Evolutionary conservation across 2,888 invertebrate genomes (phyloP).

Genomic region (Lycocerus yunnanus): DNA sequence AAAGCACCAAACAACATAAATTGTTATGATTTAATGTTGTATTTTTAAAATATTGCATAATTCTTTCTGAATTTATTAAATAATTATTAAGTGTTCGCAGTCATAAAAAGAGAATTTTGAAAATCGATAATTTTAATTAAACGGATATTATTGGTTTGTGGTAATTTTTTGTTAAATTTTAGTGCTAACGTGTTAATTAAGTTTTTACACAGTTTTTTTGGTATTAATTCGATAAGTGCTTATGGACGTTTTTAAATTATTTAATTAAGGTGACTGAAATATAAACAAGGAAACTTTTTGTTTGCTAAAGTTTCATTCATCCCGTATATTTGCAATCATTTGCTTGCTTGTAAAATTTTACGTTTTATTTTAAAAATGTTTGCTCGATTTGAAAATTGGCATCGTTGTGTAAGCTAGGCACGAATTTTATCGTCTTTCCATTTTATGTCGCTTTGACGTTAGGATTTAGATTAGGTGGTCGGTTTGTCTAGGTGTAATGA

Average conservation of each 20-base stretch:
- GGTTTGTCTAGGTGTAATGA: background rate
- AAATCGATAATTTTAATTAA: background rate
- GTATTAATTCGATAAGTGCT: background rate
- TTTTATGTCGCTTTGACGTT: background rate
- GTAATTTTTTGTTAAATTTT: background rate
- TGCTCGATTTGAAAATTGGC: background rate
- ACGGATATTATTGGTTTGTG: background rate
- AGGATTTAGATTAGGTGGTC: background rate
- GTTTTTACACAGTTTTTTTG: background rate
- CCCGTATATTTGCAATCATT: background rate
- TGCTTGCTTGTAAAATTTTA: background rate
- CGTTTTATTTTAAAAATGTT: background rate
- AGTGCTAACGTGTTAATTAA: background rate
- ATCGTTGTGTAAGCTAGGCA: background rate
- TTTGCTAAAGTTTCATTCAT: background rate
- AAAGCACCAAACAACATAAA: background rate
- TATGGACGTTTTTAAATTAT: background rate
- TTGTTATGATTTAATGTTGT: background rate
- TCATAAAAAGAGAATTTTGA: background rate
- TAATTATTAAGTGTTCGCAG: background rate
- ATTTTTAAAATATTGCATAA: background rate
- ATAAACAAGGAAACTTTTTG: background rate
- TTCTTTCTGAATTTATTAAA: background rate
- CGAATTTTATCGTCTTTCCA: background rate
- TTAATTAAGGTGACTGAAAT: background rate